These are phyloP conservation scores for Urocolius indicus DNA, from an alignment of 2,113 vertebrate genomes.

Conservation along the genomic window DNA sequence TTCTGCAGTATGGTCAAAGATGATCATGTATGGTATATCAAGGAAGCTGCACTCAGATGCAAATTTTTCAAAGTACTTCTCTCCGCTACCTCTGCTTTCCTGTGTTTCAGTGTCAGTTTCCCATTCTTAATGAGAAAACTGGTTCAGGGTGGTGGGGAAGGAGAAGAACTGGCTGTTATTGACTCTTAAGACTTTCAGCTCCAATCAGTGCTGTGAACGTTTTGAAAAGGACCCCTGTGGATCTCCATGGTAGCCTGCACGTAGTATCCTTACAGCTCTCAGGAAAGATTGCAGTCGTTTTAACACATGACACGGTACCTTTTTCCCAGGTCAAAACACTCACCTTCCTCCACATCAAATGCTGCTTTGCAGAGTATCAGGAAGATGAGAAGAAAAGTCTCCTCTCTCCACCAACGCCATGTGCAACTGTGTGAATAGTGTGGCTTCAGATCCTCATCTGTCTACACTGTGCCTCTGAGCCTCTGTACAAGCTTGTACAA, in stretches of 20 bases:
- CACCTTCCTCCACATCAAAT: background rate
- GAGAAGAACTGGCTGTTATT: background rate
- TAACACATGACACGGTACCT: background rate
- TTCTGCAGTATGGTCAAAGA: background rate
- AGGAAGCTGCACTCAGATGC: background rate
- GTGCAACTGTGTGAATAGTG: background rate
- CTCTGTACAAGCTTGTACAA: background rate
- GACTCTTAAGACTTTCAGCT: background rate
- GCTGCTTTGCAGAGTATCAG: background rate
- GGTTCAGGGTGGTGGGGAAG: background rate
- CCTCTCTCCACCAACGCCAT: background rate
- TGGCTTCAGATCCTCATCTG: background rate
- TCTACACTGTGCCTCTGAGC: background rate
- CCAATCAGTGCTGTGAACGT: background rate
- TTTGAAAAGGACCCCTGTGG: background rate
- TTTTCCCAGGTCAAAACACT: background rate
- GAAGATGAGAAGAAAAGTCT: background rate
- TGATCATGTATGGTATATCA: accelerated
- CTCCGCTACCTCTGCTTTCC: background rate
- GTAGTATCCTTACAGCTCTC: background rate
- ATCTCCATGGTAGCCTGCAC: background rate
- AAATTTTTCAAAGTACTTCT: background rate
- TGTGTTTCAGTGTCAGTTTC: background rate
- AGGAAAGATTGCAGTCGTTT: background rate
- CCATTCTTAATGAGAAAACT: background rate